Conservation (phyloP, 1,140 invertebrate species). For the Orchestia grillus region DNA sequence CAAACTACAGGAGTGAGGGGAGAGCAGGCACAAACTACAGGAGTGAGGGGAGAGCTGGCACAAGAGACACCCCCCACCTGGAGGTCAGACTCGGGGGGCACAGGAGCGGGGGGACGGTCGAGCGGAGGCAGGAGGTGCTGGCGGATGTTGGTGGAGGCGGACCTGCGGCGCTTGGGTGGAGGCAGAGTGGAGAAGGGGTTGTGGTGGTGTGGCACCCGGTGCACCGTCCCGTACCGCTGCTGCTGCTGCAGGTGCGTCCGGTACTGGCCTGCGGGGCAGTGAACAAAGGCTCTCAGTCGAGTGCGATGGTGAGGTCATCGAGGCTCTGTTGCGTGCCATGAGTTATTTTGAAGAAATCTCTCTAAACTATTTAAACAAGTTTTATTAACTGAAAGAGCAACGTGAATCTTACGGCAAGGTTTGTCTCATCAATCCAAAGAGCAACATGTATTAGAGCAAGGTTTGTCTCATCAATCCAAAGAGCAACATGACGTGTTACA, state of each 20-base stretch:
- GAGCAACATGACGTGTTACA: too few relatives aligned
- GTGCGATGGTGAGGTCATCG: too few relatives aligned
- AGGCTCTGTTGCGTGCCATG: too few relatives aligned
- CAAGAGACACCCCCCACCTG: background rate
- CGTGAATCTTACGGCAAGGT: too few relatives aligned
- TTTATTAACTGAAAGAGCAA: too few relatives aligned
- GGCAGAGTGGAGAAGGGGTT: conserved; percentile 39
- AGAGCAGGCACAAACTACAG: background rate
- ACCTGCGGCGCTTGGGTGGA: background rate
- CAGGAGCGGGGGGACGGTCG: conserved; percentile 25
- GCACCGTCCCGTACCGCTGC: background rate
- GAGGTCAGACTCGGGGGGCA: conserved; percentile 33
- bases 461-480: too few relatives aligned
- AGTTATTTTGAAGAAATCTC: too few relatives aligned
- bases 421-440: too few relatives aligned
- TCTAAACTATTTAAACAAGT: too few relatives aligned
- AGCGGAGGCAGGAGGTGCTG: conserved; percentile 32
- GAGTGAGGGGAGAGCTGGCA: background rate
- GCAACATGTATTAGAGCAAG: too few relatives aligned
- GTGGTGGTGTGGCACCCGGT: conserved; percentile 36
- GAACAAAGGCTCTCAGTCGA: too few relatives aligned
- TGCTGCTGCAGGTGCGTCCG: background rate
- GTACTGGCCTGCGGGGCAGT: too few relatives aligned
- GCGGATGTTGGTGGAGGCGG: conserved; percentile 27
- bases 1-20: background rate